These are phyloP conservation scores for Misgurnus mizolepis DNA, from an alignment of 2,113 vertebrate genomes.

Conservation along the genomic window DNA sequence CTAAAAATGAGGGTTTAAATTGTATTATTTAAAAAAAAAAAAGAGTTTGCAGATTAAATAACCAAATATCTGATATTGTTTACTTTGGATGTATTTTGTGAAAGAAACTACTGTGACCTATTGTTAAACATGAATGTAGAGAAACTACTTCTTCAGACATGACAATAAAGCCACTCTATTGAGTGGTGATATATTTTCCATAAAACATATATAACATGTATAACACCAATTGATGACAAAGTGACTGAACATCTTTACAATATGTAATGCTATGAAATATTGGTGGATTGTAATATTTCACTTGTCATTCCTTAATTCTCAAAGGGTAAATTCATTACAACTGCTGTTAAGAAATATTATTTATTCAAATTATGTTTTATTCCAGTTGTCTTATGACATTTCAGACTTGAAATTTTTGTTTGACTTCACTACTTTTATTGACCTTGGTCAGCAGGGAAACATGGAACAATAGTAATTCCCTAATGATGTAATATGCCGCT, in stretches of 20 bases:
- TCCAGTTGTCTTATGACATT: background rate
- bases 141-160: background rate
- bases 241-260: background rate
- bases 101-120: constrained; percentile 10
- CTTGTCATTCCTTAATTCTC: background rate
- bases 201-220: background rate
- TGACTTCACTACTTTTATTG: background rate
- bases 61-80: constrained; percentile 10
- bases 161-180: background rate
- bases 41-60: background rate
- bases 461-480: background rate
- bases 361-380: background rate
- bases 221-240: background rate
- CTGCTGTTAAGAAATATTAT: background rate
- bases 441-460: background rate
- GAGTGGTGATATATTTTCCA: background rate
- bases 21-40: background rate
- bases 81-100: background rate
- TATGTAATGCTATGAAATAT: background rate
- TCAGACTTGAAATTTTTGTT: background rate
- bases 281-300: background rate
- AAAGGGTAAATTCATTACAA: background rate
- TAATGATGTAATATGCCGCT: background rate
- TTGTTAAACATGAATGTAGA: background rate
- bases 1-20: background rate